phyloP scores from a whole-genome alignment of 2,888 invertebrate genomes.

The Epiblema foenella region DNA sequence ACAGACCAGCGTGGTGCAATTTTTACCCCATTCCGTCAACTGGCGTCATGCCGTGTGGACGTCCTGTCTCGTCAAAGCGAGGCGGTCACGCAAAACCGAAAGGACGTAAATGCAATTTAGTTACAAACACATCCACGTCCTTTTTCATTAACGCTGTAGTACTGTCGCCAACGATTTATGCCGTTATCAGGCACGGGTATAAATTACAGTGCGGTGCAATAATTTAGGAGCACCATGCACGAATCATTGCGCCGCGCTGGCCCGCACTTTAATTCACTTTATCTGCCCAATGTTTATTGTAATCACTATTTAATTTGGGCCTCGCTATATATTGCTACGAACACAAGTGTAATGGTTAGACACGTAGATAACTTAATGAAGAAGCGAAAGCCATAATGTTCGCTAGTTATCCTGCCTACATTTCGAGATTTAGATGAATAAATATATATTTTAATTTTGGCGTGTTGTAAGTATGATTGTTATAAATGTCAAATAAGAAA shows the following conservation, averaged over 20 bases:
- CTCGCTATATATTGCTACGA: neutral
- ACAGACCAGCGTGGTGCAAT: slow-evolving; percentile 44
- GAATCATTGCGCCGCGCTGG: slow-evolving; percentile 81
- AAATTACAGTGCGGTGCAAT: slow-evolving; percentile 81
- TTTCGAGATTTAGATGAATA: neutral
- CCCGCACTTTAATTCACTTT: slow-evolving; percentile 76
- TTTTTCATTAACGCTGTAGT: slow-evolving; percentile 52
- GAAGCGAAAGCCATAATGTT: neutral
- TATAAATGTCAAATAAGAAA: no score
- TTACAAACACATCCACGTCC: slow-evolving; percentile 14
- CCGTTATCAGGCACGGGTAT: slow-evolving; percentile 80
- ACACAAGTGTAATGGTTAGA: neutral
- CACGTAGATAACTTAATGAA: neutral
- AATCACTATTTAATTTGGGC: slow-evolving; percentile 65
- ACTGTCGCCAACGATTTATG: slow-evolving; percentile 81
- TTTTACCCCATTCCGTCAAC: slow-evolving; percentile 64
- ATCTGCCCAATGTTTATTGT: slow-evolving; percentile 73
- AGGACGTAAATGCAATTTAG: neutral
- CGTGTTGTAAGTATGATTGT: no score
- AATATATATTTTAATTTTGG: no score
- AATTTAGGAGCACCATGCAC: slow-evolving; percentile 83
- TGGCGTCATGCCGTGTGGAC: slow-evolving; percentile 76
- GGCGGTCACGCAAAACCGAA: slow-evolving; percentile 37
- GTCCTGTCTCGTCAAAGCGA: slow-evolving; percentile 68
- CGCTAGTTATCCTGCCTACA: neutral